These are phyloP conservation scores for Acyrthosiphon pisum DNA, from an alignment of 1,140 invertebrate species.

Conservation along the genomic window DNA sequence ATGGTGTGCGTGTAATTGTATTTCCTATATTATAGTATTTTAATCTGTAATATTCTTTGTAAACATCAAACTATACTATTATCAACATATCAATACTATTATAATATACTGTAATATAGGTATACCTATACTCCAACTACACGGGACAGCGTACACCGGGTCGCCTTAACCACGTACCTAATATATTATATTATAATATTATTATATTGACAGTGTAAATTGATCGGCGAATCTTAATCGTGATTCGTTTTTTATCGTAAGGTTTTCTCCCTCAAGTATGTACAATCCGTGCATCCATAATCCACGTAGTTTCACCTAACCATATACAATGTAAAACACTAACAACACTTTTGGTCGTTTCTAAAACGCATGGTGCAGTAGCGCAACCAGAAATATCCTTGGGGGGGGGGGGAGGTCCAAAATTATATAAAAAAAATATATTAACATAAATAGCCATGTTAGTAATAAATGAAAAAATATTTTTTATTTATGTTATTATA, in stretches of 20 bases:
- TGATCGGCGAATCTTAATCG: not conserved
- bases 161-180: not conserved
- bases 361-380: not conserved
- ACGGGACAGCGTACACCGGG: not conserved
- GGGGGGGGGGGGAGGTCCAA: too few species aligned
- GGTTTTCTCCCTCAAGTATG: not conserved
- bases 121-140: not conserved
- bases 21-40: not conserved
- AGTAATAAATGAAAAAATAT: too few species aligned
- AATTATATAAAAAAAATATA: too few species aligned
- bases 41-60: not conserved
- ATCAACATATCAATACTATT: not conserved
- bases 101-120: too few species aligned
- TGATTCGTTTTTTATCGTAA: not conserved
- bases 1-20: constrained; percentile 22
- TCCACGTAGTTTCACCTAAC: too few species aligned
- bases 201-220: not conserved
- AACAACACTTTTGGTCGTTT: not conserved
- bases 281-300: too few species aligned
- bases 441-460: too few species aligned
- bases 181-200: too few species aligned
- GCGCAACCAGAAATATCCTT: too few species aligned
- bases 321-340: not conserved
- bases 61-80: not conserved
- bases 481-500: too few species aligned